These are phyloP conservation scores for Poeciliopsis turrubarensis DNA, from an alignment of 2,113 vertebrate species.

Conservation along the genomic window DNA sequence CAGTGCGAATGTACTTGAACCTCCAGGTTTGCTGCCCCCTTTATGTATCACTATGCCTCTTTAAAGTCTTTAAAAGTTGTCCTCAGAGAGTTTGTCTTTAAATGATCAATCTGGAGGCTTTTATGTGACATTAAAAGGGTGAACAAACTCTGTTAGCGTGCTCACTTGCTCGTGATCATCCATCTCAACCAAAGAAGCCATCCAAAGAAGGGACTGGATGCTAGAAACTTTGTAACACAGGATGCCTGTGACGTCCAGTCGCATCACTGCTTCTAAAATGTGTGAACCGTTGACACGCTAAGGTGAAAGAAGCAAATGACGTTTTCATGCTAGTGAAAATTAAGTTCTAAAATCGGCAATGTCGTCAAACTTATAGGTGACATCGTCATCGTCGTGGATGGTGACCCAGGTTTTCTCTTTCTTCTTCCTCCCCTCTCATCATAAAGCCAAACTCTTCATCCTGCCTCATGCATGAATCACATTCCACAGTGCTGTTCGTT, in stretches of 20 bases:
- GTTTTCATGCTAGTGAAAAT: conserved; percentile 62
- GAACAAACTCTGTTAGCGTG: conserved; percentile 63
- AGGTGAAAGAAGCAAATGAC: conserved; percentile 64
- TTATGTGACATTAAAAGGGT: conserved; percentile 68
- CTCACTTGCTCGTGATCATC: conserved; percentile 64
- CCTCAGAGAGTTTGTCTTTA: conserved; percentile 45
- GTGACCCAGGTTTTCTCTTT: conserved; percentile 39
- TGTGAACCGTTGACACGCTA: conserved; percentile 49
- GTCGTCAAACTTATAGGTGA: conserved; percentile 57
- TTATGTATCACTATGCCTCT: conserved; percentile 62
- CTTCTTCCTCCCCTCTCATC: conserved; percentile 36
- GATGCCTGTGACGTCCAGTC: conserved; percentile 49
- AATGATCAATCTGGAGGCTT: conserved; percentile 48
- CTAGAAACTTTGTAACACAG: conserved; percentile 44
- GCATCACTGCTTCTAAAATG: conserved; percentile 34
- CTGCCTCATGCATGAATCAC: conserved; percentile 72
- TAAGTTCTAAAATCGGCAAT: conserved; percentile 49
- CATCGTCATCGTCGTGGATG: conserved; percentile 52
- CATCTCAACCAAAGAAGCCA: conserved; percentile 66
- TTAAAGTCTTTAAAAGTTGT: conserved; percentile 46
- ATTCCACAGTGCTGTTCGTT: conserved; percentile 60
- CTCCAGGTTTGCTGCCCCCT: conserved; percentile 67
- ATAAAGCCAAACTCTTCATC: conserved; percentile 64
- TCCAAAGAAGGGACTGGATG: conserved; percentile 56
- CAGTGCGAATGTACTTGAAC: conserved; percentile 17